These are phyloP conservation scores for Resseliella maxima DNA, from an alignment of 2,888 invertebrate genomes.

Conservation along the genomic window DNA sequence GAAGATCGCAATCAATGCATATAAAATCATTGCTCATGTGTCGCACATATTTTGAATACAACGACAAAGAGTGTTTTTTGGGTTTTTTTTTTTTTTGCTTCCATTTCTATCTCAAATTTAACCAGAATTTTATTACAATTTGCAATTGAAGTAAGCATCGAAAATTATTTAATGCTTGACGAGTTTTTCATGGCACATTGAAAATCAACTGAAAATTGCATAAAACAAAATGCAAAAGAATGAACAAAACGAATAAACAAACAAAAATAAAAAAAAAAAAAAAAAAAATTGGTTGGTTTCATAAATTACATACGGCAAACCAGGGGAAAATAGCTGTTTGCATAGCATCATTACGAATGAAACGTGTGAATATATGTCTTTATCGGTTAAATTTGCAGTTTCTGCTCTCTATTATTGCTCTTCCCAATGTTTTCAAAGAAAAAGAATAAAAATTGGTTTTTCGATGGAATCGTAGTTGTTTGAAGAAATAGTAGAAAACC, in stretches of 20 bases:
- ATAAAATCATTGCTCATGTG: too few species aligned
- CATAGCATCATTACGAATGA: too few species aligned
- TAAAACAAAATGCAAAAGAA: slow-evolving; percentile 17
- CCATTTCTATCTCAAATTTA: background rate
- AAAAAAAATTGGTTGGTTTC: background rate
- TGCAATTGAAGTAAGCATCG: slow-evolving; percentile 11
- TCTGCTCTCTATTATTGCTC: too few species aligned
- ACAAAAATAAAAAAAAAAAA: background rate
- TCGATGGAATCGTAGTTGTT: too few species aligned
- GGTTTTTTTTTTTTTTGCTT: background rate
- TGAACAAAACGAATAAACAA: background rate
- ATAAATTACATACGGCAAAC: background rate
- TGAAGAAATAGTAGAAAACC: too few species aligned
- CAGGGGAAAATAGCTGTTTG: background rate
- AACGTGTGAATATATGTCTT: background rate
- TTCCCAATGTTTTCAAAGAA: too few species aligned
- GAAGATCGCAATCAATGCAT: too few species aligned
- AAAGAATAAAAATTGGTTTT: too few species aligned
- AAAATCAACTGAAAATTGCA: background rate
- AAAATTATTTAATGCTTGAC: slow-evolving; percentile 48
- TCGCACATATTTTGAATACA: too few species aligned
- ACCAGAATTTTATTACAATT: background rate
- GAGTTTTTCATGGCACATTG: slow-evolving; percentile 51
- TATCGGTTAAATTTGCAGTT: too few species aligned
- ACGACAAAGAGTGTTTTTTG: background rate